A percentile compares a stretch with the other conserved stretches of the same genome.
These are phyloP conservation scores for Caenorhabditis wallacei DNA, from an alignment of 2,888 invertebrate genomes.

Conservation along the genomic window DNA sequence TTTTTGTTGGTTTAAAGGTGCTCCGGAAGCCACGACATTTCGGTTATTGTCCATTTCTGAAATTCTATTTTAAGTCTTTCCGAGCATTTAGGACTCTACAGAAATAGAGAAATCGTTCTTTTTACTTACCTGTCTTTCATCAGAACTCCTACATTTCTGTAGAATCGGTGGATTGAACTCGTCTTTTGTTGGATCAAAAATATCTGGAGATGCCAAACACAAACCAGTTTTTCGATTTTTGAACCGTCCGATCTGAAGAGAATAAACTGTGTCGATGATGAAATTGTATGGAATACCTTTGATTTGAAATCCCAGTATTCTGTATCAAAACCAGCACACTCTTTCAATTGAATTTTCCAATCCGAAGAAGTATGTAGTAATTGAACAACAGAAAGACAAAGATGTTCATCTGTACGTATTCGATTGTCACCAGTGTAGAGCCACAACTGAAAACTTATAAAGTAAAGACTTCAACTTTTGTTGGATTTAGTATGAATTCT, in stretches of 20 bases:
- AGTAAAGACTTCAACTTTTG: too few species aligned
- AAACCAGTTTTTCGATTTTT: conserved; percentile 76
- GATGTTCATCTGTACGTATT: conserved; percentile 82
- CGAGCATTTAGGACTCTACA: too few species aligned
- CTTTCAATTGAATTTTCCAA: conserved; percentile 82
- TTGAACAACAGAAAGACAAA: conserved; percentile 76
- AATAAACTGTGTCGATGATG: not conserved
- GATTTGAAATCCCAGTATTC: conserved; percentile 80
- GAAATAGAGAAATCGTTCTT: too few species aligned
- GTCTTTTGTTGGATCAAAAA: conserved; percentile 55
- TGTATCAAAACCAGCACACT: conserved; percentile 80
- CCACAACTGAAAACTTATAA: conserved; percentile 83
- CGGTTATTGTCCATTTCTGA: conserved; percentile 53
- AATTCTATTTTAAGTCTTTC: not conserved
- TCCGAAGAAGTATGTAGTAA: conserved; percentile 69
- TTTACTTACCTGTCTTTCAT: conserved; percentile 38
- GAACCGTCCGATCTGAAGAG: conserved; percentile 69
- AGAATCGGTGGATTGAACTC: conserved; percentile 61
- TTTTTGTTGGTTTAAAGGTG: conserved; percentile 27
- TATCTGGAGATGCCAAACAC: conserved; percentile 71
- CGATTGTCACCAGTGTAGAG: conserved; percentile 77
- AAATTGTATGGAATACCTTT: conserved; percentile 59
- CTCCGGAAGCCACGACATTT: conserved; percentile 57
- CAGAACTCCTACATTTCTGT: conserved; percentile 47
- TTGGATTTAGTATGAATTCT: too few species aligned